Evolutionary conservation across 1,140 invertebrate genomes (phyloP).

Genomic region (Drosophila guanche): DNA sequence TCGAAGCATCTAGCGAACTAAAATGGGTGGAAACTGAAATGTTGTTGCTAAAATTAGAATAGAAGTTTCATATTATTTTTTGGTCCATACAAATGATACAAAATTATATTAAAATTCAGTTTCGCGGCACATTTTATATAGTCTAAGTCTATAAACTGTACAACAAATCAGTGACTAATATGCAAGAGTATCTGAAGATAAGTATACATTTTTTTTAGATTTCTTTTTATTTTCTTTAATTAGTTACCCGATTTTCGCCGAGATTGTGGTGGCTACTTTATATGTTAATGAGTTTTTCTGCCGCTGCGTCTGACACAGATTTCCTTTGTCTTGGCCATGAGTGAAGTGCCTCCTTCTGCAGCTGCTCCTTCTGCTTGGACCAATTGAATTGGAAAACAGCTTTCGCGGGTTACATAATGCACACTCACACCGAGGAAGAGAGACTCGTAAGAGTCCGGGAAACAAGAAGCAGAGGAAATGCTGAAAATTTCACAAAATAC

Average conservation of each 20-base stretch:
- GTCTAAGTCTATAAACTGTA: too few relatives aligned
- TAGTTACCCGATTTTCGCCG: constrained; percentile 61
- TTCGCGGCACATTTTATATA: too few relatives aligned
- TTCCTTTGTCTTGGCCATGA: constrained; percentile 57
- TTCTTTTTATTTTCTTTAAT: constrained; percentile 48
- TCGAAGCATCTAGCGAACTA: too few relatives aligned
- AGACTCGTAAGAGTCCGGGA: neutral
- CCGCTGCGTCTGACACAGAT: constrained; percentile 38
- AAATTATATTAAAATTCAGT: too few relatives aligned
- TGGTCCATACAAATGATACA: too few relatives aligned
- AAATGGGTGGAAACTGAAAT: too few relatives aligned
- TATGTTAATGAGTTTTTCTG: constrained; percentile 75
- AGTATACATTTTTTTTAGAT: too few relatives aligned
- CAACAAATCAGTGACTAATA: too few relatives aligned
- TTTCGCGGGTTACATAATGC: constrained; percentile 52
- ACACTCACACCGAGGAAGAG: constrained; percentile 1
- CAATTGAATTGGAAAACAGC: constrained; percentile 74
- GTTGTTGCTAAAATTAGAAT: too few relatives aligned
- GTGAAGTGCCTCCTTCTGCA: constrained; percentile 21
- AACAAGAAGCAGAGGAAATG: constrained; percentile 20
- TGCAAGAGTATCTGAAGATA: too few relatives aligned
- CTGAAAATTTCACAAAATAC: constrained; percentile 52
- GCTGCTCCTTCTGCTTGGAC: constrained; percentile 5
- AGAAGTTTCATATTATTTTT: too few relatives aligned
- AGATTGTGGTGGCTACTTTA: constrained; percentile 62